phyloP scores from a whole-genome alignment of 2,888 invertebrate genomes.

The Lithophane semibrunnea region DNA sequence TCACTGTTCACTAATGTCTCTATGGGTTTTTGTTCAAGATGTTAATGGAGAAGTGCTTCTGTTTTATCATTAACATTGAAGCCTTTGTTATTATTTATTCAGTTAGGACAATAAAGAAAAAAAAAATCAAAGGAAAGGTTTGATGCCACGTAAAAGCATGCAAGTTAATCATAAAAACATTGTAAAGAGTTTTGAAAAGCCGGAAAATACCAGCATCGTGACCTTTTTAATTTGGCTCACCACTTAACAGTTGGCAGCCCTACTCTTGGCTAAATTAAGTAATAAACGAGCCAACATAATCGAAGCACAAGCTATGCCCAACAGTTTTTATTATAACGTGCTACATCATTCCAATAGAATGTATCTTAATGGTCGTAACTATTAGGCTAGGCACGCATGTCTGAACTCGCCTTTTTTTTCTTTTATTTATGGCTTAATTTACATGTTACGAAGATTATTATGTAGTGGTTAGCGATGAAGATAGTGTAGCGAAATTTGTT shows the following conservation, averaged over 20 bases:
- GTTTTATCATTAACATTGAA: background rate
- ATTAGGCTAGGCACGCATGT: conserved; percentile 68
- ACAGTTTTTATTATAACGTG: conserved; percentile 77
- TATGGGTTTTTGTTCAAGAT: background rate
- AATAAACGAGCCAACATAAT: conserved; percentile 85
- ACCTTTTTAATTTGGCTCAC: conserved; percentile 46
- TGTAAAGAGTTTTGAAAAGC: background rate
- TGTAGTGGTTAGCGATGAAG: conserved; percentile 48
- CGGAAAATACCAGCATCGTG: background rate
- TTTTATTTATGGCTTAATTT: conserved; percentile 69
- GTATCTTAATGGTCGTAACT: conserved; percentile 67
- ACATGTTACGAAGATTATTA: conserved; percentile 63
- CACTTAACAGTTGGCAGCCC: conserved; percentile 67
- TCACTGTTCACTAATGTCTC: conserved; percentile 16
- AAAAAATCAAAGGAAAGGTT: background rate
- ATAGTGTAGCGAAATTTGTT: conserved; percentile 59
- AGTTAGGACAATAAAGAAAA: background rate
- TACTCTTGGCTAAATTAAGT: conserved; percentile 84
- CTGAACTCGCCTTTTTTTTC: conserved; percentile 58
- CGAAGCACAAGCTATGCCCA: conserved; percentile 76
- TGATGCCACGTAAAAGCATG: background rate
- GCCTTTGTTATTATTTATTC: background rate
- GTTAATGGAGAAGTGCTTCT: conserved; percentile 7
- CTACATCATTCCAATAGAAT: conserved; percentile 74
- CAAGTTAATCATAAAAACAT: background rate